phyloP scores from a whole-genome alignment of 1,140 invertebrate genomes.

The Drosophila kanapiae region DNA sequence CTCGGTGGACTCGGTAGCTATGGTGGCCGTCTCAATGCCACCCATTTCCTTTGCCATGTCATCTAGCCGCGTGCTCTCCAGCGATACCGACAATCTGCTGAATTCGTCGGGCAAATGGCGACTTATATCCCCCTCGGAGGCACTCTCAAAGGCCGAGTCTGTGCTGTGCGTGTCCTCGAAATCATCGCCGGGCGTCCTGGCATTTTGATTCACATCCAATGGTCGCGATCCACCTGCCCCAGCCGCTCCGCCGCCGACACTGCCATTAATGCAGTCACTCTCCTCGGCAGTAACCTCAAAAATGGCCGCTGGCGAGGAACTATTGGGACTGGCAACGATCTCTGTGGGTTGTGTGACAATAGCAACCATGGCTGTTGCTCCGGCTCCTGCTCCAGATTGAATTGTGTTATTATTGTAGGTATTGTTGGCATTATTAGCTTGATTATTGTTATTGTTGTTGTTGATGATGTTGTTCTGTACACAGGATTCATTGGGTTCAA shows the following conservation, averaged over 20 bases:
- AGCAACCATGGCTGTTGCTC: slow-evolving; percentile 4
- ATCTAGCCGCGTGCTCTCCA: slow-evolving; percentile 78
- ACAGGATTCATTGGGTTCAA: slow-evolving; percentile 82
- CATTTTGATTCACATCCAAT: slow-evolving; percentile 78
- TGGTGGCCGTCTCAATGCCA: slow-evolving; percentile 80
- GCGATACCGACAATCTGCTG: slow-evolving; percentile 71
- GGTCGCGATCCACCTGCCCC: slow-evolving; percentile 55
- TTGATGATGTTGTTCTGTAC: slow-evolving; percentile 68
- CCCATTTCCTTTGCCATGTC: slow-evolving; percentile 69
- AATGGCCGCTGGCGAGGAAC: slow-evolving; percentile 39
- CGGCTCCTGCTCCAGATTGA: slow-evolving; percentile 20
- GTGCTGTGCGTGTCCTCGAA: slow-evolving; percentile 83
- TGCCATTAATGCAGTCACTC: slow-evolving; percentile 71
- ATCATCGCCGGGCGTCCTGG: slow-evolving; percentile 58
- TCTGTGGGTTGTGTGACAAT: slow-evolving; percentile 11
- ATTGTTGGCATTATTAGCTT: slow-evolving; percentile 64
- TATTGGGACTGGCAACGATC: slow-evolving; percentile 8
- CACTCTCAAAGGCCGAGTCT: slow-evolving; percentile 83
- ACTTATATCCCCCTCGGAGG: slow-evolving; percentile 82
- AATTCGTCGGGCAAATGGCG: slow-evolving; percentile 81
- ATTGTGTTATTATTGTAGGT: slow-evolving; percentile 60
- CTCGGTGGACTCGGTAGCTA: slow-evolving; percentile 80
- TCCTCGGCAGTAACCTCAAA: slow-evolving; percentile 79
- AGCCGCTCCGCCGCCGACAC: slow-evolving; percentile 16
- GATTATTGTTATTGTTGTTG: slow-evolving; percentile 56